A percentile compares a stretch with the other conserved stretches of the same genome.
Evolutionary conservation across 2,797 vertebrate species (phyloP).

Genomic region (Crocodylus rhombifer): DNA sequence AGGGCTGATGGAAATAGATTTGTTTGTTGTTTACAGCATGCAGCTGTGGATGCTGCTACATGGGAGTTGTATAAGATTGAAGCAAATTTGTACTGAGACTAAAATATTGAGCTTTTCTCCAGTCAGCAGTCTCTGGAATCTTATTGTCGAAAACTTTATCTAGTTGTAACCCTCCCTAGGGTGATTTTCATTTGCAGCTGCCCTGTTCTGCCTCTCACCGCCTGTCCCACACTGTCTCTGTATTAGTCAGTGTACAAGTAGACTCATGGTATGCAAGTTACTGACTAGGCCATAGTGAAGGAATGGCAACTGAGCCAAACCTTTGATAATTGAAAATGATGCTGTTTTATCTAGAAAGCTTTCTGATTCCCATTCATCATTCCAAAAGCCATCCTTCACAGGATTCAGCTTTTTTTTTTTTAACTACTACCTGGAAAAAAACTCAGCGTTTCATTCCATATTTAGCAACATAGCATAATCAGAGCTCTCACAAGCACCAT

Average conservation of each 20-base stretch:
- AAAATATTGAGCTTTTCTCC: constrained; percentile 88
- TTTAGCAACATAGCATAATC: neutral
- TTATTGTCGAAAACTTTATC: constrained; percentile 90
- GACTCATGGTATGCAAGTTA: constrained; percentile 20
- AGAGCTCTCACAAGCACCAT: neutral
- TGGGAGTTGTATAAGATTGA: constrained; percentile 91
- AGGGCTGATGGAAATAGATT: constrained; percentile 87
- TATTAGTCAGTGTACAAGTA: constrained; percentile 58
- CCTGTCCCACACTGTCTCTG: constrained; percentile 68
- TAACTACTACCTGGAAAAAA: constrained; percentile 23
- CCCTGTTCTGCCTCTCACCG: constrained; percentile 80
- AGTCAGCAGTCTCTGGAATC: constrained; percentile 88
- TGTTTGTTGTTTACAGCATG: constrained; percentile 92
- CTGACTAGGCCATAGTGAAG: constrained; percentile 33
- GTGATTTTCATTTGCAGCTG: constrained; percentile 87
- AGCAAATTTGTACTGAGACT: constrained; percentile 89
- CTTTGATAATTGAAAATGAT: neutral
- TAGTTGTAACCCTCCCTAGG: constrained; percentile 86
- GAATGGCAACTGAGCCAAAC: constrained; percentile 28
- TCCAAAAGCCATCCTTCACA: constrained; percentile 14
- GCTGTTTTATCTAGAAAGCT: constrained; percentile 7
- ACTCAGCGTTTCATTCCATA: neutral
- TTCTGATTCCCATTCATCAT: neutral
- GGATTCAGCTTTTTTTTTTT: constrained; percentile 29
- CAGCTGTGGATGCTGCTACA: constrained; percentile 92